phyloP scores from a whole-genome alignment of 2,113 vertebrate species.

The Equus quagga region DNA sequence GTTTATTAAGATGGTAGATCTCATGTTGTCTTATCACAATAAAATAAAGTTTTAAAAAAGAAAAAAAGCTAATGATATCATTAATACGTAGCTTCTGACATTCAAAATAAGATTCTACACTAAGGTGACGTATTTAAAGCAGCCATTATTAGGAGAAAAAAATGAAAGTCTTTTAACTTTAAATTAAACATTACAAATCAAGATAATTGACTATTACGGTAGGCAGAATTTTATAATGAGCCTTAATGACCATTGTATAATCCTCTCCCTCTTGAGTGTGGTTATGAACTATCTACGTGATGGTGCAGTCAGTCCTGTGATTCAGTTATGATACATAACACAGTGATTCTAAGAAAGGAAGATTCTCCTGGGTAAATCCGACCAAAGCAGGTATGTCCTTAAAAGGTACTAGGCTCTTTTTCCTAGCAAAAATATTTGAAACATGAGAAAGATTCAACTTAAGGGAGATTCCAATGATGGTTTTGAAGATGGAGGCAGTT shows the following conservation, averaged over 20 bases:
- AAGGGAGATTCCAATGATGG: neutral
- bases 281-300: neutral
- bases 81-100: neutral
- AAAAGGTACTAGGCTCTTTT: neutral
- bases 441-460: neutral
- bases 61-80: neutral
- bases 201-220: neutral
- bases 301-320: neutral
- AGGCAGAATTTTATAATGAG: neutral
- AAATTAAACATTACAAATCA: neutral
- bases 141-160: neutral
- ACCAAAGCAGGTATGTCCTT: neutral
- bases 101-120: neutral
- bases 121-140: neutral
- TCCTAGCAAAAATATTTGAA: neutral
- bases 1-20: neutral
- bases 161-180: neutral
- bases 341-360: neutral
- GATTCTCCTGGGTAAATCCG: neutral
- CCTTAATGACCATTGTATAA: neutral
- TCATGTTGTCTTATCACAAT: neutral
- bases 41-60: neutral
- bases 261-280: neutral
- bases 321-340: neutral
- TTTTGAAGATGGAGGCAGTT: neutral